phyloP scores from a whole-genome alignment of 2,888 invertebrate species.

The Chalcis sispes region DNA sequence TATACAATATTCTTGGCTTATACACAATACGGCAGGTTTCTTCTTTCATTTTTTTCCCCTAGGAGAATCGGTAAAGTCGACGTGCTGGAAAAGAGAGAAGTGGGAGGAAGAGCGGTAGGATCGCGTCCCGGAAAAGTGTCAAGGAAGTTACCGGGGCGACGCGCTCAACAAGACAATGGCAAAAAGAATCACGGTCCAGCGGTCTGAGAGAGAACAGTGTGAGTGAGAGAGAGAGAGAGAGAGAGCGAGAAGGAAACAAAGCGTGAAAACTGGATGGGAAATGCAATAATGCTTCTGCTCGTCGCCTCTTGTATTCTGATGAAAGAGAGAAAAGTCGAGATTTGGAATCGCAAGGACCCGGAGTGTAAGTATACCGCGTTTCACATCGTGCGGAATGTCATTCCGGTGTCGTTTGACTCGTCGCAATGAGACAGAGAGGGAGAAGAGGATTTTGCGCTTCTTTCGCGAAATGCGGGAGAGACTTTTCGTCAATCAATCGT shows the following conservation, averaged over 20 bases:
- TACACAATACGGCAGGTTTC: conserved; percentile 21
- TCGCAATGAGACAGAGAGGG: not conserved
- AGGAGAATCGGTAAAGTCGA: conserved; percentile 56
- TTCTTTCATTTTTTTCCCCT: conserved; percentile 6
- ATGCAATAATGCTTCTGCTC: conserved; percentile 66
- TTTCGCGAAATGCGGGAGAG: conserved; percentile 10
- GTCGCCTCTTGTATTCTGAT: not conserved
- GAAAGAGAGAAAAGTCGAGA: conserved; percentile 1
- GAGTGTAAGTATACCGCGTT: not conserved
- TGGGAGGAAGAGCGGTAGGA: too few relatives aligned
- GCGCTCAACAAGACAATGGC: too few relatives aligned
- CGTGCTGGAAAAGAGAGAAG: conserved; percentile 60
- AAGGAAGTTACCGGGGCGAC: conserved; percentile 61
- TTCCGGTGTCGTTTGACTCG: conserved; percentile 49
- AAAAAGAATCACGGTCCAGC: conserved; percentile 51
- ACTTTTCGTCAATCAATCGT: too few relatives aligned
- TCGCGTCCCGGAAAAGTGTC: conserved; percentile 63
- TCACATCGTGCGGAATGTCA: conserved; percentile 50
- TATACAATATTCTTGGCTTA: conserved; percentile 12
- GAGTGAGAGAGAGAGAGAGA: not conserved
- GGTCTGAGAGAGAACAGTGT: conserved; percentile 15
- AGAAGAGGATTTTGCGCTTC: conserved; percentile 3
- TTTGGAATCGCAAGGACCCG: not conserved
- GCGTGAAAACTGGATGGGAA: conserved; percentile 69
- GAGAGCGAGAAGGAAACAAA: conserved; percentile 64